Evolutionary conservation across 2,113 vertebrate species (phyloP).

Genomic region (Apodemus sylvaticus): DNA sequence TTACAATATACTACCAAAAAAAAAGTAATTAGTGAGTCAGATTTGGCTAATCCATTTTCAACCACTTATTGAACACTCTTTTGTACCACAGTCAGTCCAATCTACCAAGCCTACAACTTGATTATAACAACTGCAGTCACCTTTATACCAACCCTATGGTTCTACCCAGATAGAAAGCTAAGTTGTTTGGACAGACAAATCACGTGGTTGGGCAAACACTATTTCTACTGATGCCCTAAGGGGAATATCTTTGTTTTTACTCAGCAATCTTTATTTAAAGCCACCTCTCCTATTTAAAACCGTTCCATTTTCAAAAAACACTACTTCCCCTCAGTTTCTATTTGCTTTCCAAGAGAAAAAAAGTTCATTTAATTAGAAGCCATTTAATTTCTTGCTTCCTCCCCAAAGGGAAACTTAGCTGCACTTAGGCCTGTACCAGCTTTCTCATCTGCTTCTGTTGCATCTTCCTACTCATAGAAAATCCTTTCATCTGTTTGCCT

Average conservation of each 20-base stretch:
- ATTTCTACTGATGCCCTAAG: not conserved
- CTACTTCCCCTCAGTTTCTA: not conserved
- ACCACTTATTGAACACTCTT: not conserved
- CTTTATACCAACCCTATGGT: not conserved
- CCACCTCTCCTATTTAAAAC: not conserved
- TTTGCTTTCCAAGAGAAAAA: not conserved
- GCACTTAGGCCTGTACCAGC: not conserved
- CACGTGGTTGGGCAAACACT: not conserved
- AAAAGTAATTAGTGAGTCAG: not conserved
- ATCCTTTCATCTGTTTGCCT: not conserved
- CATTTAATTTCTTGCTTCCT: constrained; percentile 7
- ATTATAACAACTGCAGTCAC: not conserved
- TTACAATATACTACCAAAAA: not conserved
- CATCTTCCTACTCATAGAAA: not conserved
- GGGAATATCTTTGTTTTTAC: not conserved
- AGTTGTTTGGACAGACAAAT: not conserved
- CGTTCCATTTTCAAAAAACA: not conserved
- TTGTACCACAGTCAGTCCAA: not conserved
- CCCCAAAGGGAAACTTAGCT: not conserved
- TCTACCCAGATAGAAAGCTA: not conserved
- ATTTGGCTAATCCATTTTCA: not conserved
- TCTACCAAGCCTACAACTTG: not conserved
- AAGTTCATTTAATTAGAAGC: not conserved
- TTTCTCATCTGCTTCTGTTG: not conserved
- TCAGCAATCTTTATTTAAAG: not conserved